Conservation (phyloP, 2,888 invertebrate genomes). For the Cylindroiulus punctatus region DNA sequence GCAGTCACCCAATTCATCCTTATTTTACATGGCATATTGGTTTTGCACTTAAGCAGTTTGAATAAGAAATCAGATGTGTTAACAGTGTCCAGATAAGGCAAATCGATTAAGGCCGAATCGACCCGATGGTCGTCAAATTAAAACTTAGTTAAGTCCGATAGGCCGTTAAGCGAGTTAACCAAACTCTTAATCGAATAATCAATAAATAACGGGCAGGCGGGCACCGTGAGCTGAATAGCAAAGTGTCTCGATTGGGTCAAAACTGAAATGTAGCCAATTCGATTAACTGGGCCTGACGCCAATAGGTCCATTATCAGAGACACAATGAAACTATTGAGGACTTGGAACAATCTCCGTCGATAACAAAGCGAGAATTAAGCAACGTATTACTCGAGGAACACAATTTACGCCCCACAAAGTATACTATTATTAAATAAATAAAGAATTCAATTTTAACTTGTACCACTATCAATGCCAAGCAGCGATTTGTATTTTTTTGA, state of each 20-base stretch:
- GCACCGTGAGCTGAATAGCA: background rate
- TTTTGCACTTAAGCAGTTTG: no score
- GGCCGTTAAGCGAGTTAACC: background rate
- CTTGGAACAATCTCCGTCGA: background rate
- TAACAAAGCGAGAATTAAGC: background rate
- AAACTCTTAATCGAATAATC: slow-evolving; percentile 26
- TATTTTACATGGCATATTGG: no score
- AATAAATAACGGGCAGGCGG: background rate
- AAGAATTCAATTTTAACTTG: no score
- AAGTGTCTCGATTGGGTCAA: background rate
- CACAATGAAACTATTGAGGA: background rate
- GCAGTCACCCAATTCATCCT: no score
- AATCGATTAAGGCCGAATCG: no score
- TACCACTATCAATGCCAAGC: no score
- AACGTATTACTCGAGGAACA: background rate
- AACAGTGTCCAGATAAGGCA: no score
- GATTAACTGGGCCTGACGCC: background rate
- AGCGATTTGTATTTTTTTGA: no score
- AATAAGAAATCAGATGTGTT: background rate
- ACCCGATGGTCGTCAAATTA: background rate
- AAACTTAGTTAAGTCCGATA: background rate
- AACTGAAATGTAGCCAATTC: background rate
- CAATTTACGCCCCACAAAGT: no score
- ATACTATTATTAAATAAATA: no score
- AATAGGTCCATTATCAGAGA: background rate